A percentile compares a stretch with the other conserved stretches of the same genome.
Conservation (phyloP, 2,888 invertebrate species). For the Isotomurus palustris region DNA sequence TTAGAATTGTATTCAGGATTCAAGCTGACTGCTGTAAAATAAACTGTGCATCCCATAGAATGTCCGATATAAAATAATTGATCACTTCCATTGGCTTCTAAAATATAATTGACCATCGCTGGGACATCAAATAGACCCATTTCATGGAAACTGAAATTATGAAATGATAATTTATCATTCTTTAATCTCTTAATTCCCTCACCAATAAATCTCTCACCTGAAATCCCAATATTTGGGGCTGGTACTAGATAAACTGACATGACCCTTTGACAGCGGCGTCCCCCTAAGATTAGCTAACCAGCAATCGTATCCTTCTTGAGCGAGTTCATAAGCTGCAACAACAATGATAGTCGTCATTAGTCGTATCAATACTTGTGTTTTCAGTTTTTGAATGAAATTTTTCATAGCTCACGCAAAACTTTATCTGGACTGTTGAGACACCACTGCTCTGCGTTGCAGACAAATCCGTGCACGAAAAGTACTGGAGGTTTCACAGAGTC, state of each 20-base stretch:
- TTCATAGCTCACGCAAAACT: not conserved
- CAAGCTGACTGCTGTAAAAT: not conserved
- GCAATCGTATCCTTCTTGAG: not conserved
- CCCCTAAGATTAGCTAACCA: conserved; percentile 1
- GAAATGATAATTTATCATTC: not conserved
- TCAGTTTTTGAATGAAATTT: not conserved
- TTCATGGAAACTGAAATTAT: not conserved
- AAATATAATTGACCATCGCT: not conserved
- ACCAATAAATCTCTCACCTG: not conserved
- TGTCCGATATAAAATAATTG: not conserved
- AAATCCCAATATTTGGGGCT: conserved; percentile 1
- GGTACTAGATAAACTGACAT: not conserved
- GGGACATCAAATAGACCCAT: not conserved
- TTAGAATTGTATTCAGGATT: not conserved
- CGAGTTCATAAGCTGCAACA: not conserved
- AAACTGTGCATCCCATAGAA: conserved; percentile 2
- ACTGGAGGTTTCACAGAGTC: not conserved
- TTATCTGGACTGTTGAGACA: not conserved
- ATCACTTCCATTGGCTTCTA: not conserved
- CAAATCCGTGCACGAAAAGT: not conserved
- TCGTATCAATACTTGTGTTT: not conserved
- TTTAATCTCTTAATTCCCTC: not conserved
- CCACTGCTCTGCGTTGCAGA: not conserved
- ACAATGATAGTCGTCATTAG: not conserved
- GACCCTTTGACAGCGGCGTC: not conserved